Base-by-base conservation (phyloP, 2,888 invertebrate species). In the Athrips mouffetella region DNA sequence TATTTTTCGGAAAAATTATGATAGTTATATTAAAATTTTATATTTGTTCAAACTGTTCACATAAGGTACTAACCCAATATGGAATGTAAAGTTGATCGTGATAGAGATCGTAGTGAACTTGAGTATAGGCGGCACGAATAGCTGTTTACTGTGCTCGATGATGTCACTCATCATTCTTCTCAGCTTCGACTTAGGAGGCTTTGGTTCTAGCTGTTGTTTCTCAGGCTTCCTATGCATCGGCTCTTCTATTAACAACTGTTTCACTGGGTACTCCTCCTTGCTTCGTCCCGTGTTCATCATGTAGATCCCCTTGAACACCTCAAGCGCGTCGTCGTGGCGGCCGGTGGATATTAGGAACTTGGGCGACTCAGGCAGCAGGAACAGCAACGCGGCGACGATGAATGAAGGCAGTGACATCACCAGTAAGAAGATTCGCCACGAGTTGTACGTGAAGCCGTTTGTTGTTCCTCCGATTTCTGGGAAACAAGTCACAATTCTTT, bases 71-170 rank as follows among this genome's bases (percentile, higher is more conserved):
- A 11, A 93, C 92, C 96, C 97, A 80, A 97, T 97, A 83, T 97
- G 96, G 85, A 97, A 96, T 60, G 96, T 96, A 74, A 97, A 96
- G 75, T 97, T 96, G 71, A 97, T 96, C 52, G 94, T 92, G 63
- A 96, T 94, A 52, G 96, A 96, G 74, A 96, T 94, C 62, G 92
- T 64, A 33, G 96, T 96, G 76, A 95, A 95, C 69, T 94, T 93
- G 58, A 96, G 84, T 63, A 96, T 95, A 57, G 96, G 95, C 58
- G 93, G 91, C 52, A 92, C 89, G 76, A 96, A 96, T 51, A 96
- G 82, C 69, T 93, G 93, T 76, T 92, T 94, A 81, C 94, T 95
- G 80, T 96, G 95, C 58, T 94, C 92, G 59, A 93, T 80, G 63
- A 96, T 95, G 61, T 95, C 94, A 53, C 90, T 87, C 51, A 95